A percentile compares a stretch with the other conserved stretches of the same genome.
Evolutionary conservation across 2,797 vertebrate genomes (phyloP).

Genomic region (Coracias cyanogaster): DNA sequence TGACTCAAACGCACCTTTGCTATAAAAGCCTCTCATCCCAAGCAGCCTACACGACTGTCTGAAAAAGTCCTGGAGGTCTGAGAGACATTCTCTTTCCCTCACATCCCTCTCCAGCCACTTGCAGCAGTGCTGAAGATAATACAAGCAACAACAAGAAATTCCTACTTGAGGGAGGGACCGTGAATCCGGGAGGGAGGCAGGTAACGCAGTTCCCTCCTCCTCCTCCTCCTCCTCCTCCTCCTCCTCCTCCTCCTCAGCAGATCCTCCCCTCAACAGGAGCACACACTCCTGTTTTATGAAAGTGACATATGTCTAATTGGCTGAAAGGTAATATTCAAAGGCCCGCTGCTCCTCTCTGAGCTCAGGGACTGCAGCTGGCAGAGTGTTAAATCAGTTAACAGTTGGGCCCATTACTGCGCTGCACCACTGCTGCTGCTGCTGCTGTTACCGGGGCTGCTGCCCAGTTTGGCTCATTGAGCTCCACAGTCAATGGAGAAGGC

Average conservation of each 20-base stretch:
- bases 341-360: constrained; percentile 28
- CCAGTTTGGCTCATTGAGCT: constrained; percentile 68
- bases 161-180: rapidly evolving
- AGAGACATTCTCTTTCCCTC: not conserved
- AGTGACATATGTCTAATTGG: constrained; percentile 77
- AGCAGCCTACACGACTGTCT: not conserved
- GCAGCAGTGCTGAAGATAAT: not conserved
- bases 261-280: not conserved
- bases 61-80: not conserved
- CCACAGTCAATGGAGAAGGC: constrained; percentile 70
- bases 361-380: constrained; percentile 77
- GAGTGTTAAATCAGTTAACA: constrained; percentile 78
- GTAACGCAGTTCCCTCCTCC: not conserved
- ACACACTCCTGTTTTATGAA: constrained; percentile 7
- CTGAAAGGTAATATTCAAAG: constrained; percentile 78
- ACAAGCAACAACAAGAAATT: not conserved
- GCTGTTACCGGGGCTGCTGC: constrained; percentile 55
- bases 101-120: not conserved
- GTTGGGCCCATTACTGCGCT: constrained; percentile 70
- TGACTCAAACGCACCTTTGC: not conserved
- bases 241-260: not conserved
- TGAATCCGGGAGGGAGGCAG: rapidly evolving
- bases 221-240: not conserved
- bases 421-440: constrained; percentile 73
- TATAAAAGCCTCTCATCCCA: not conserved